These are phyloP conservation scores for Acronicta leporina DNA, from an alignment of 2,888 invertebrate genomes.

Conservation along the genomic window DNA sequence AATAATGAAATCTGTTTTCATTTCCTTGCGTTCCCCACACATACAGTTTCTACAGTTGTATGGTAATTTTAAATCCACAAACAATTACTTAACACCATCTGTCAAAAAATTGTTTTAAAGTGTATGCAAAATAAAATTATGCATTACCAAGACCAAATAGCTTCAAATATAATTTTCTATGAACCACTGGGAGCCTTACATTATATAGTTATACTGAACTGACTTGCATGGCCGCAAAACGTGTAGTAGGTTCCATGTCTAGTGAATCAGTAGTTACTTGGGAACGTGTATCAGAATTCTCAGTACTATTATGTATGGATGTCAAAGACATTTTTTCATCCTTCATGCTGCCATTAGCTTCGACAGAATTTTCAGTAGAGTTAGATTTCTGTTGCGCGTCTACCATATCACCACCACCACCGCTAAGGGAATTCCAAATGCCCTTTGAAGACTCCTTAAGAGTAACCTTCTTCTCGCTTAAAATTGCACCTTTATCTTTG, in stretches of 20 bases:
- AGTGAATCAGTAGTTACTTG: conserved; percentile 86
- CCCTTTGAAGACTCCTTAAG: conserved; percentile 84
- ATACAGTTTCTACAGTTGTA: not conserved
- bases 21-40: conserved; percentile 3
- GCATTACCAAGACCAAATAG: conserved; percentile 14
- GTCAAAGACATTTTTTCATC: conserved; percentile 85
- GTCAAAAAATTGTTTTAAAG: conserved; percentile 2
- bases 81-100: conserved; percentile 2
- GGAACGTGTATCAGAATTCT: conserved; percentile 84
- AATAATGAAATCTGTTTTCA: conserved; percentile 7
- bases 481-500: conserved; percentile 80
- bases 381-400: conserved; percentile 84
- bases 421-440: conserved; percentile 83
- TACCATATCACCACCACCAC: conserved; percentile 84
- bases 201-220: conserved; percentile 84
- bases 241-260: conserved; percentile 85
- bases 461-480: conserved; percentile 81
- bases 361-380: conserved; percentile 69
- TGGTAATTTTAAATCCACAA: conserved; percentile 4
- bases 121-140: not conserved
- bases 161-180: conserved; percentile 2
- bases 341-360: conserved; percentile 82
- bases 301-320: conserved; percentile 78
- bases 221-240: conserved; percentile 89
- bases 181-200: conserved; percentile 25